These are phyloP conservation scores for Abrostola tripartita DNA, from an alignment of 2,888 invertebrate genomes.

Conservation along the genomic window DNA sequence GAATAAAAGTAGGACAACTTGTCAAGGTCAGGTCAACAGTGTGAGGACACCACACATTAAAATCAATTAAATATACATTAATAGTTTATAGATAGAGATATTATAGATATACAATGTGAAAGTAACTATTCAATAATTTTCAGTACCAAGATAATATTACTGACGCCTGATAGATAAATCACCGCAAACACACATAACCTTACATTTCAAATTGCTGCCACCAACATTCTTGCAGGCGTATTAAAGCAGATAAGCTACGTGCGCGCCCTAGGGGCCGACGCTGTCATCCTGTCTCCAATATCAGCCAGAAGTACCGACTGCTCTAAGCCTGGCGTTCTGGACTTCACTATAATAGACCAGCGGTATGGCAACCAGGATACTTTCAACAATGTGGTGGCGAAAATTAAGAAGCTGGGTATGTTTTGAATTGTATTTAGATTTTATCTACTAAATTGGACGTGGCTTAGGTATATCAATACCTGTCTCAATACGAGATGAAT, in stretches of 20 bases:
- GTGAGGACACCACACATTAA: too few relatives aligned
- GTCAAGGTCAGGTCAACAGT: too few relatives aligned
- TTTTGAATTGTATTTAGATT: neutral
- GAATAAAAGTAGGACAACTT: too few relatives aligned
- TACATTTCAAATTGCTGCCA: neutral
- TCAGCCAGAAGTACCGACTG: conserved; percentile 86
- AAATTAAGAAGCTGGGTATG: conserved; percentile 83
- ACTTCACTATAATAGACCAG: conserved; percentile 91
- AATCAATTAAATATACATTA: too few relatives aligned
- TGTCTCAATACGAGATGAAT: too few relatives aligned
- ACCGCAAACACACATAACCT: neutral
- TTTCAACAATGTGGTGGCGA: conserved; percentile 87
- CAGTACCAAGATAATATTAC: neutral
- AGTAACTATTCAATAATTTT: too few relatives aligned
- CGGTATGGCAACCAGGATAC: conserved; percentile 91
- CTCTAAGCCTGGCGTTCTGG: conserved; percentile 92
- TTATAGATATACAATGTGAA: too few relatives aligned
- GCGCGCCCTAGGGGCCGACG: conserved; percentile 80
- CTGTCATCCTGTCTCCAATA: conserved; percentile 78
- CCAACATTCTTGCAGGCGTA: conserved; percentile 64
- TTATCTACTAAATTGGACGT: too few relatives aligned
- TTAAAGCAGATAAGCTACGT: conserved; percentile 80
- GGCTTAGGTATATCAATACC: too few relatives aligned
- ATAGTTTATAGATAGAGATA: too few relatives aligned
- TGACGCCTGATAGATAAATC: neutral